Evolutionary conservation across 2,113 vertebrate species (phyloP), one percentile per base, ranked within the genome.

Genomic region (Blennius ocellaris): DNA sequence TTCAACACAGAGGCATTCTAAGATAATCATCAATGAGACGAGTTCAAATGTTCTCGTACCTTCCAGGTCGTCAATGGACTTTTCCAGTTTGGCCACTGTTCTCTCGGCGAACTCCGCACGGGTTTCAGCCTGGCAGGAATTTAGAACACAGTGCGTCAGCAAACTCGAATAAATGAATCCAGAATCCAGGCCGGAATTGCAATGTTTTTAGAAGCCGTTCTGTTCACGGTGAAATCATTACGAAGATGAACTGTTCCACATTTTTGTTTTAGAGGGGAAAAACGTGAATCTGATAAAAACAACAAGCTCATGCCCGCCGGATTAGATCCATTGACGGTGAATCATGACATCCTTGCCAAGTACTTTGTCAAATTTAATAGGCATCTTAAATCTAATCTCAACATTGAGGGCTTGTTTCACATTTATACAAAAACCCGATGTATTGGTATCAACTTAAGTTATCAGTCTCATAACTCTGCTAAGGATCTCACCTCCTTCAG

Each of bases 21-120:
- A 3, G 12, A 12, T 8, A 5, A n/a, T n/a, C n/a, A n/a, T n/a
- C n/a, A n/a, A n/a, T 30, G 4, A 30, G 21, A 30, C 4, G 21
- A 30, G 21, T 30, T 30, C 2, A 30, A 30, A 30, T 39, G 16
- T 53, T 65, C 59, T 77, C 92, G 0, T 96, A 99, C 98, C 98
- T 99, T 99, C 98, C 93, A 99, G 95, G 82, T 99, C 98, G 61
- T 99, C 98, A 2, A 99, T 99, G 6, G 95, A 94, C 82, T 99
- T 99, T 91, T 99, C 98, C 95, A 99, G 95, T 95, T 99, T 99
- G 75, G 98, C 93, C 85, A 99, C 97, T 10, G 96, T 95, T 87
- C 98, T 96, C 89, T 99, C 98, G 1, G 98, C 97, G 93, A 99
- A 99, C 81, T 99, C 98, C 0, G 98, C 98, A 63, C 98, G 95